These are phyloP conservation scores for Fratercula arctica DNA, from an alignment of 2,797 vertebrate genomes.

Conservation along the genomic window DNA sequence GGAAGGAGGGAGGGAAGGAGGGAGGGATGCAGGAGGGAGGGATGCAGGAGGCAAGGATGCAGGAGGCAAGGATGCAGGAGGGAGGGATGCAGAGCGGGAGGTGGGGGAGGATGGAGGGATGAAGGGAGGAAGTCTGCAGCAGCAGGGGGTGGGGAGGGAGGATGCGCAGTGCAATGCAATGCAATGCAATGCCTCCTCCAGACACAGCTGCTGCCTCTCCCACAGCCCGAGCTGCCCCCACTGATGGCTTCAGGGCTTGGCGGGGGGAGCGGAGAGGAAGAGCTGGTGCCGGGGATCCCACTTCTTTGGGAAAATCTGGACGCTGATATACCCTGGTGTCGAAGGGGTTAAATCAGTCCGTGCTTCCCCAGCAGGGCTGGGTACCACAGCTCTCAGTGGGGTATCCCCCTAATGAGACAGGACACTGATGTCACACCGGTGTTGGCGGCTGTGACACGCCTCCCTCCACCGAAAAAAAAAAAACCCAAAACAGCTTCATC, in stretches of 20 bases:
- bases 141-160: slow-evolving; percentile 26
- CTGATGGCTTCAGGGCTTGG: background rate
- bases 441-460: rapidly evolving
- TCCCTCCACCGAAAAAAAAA: background rate
- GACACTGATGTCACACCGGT: background rate
- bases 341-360: background rate
- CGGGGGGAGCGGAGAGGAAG: rapidly evolving
- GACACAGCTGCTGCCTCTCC: background rate
- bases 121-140: slow-evolving; percentile 13
- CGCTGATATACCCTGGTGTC: rapidly evolving
- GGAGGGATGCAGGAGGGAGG: background rate
- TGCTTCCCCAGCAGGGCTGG: background rate
- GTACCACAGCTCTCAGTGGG: background rate
- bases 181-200: background rate
- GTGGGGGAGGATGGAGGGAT: background rate
- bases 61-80: too few species aligned
- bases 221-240: background rate
- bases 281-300: background rate
- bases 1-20: background rate
- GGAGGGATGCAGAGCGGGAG: background rate
- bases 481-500: background rate
- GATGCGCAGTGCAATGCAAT: slow-evolving; percentile 45
- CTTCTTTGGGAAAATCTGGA: background rate
- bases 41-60: background rate
- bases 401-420: background rate